Evolutionary conservation across 2,113 vertebrate genomes (phyloP).

Genomic region (Sturnira hondurensis): DNA sequence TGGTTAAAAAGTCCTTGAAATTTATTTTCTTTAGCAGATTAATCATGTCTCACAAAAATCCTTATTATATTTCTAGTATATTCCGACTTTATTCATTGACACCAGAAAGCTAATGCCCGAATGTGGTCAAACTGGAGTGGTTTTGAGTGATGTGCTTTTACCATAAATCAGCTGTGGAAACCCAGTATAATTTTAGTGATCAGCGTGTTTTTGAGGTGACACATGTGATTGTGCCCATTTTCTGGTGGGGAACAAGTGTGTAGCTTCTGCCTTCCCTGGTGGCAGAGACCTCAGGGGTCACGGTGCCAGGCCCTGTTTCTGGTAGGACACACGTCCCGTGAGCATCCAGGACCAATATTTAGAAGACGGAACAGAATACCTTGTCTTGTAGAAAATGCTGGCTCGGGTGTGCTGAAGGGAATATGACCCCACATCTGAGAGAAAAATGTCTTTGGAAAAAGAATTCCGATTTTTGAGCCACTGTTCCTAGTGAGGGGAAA

Average conservation of each 20-base stretch:
- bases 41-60: not conserved
- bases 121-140: not conserved
- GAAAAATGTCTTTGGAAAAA: constrained; percentile 10
- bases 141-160: not conserved
- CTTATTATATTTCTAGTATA: not conserved
- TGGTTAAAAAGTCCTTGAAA: not conserved
- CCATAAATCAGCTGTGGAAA: not conserved
- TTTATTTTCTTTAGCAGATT: not conserved
- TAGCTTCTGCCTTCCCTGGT: not conserved
- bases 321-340: not conserved
- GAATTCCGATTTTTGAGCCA: not conserved
- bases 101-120: not conserved
- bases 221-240: not conserved
- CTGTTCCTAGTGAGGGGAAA: not conserved
- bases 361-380: not conserved
- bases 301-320: not conserved
- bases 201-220: not conserved
- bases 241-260: not conserved
- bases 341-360: not conserved
- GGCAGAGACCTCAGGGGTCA: not conserved
- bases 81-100: not conserved
- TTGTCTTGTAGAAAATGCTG: not conserved
- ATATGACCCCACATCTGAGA: not conserved
- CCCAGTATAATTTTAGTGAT: not conserved
- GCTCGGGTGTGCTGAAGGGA: not conserved